Percentiles rank a stretch among this genome's conserved stretches.
These are phyloP conservation scores for Nephotettix cincticeps DNA, from an alignment of 1,140 invertebrate species.

Conservation along the genomic window DNA sequence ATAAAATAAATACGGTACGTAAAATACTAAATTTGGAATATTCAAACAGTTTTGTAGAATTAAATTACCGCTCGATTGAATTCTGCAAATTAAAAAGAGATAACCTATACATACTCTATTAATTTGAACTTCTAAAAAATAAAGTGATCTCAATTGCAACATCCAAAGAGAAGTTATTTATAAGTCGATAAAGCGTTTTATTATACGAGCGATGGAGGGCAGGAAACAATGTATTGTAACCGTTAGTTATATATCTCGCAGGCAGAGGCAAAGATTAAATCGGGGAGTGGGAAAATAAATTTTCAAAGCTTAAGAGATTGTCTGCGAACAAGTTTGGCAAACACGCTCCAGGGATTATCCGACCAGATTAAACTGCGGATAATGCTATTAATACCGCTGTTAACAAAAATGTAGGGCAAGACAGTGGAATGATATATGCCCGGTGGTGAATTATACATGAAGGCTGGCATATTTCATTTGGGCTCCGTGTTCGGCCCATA, in stretches of 20 bases:
- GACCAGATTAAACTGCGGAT: neutral
- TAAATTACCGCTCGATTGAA: too few species aligned
- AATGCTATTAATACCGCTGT: constrained; percentile 13
- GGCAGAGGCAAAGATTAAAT: constrained; percentile 7
- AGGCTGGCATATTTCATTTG: constrained; percentile 30
- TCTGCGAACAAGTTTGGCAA: constrained; percentile 14
- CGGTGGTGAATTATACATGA: constrained; percentile 26
- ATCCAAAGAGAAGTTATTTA: too few species aligned
- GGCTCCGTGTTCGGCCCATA: constrained; percentile 12
- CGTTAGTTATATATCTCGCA: neutral
- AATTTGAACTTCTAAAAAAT: too few species aligned
- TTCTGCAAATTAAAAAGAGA: too few species aligned
- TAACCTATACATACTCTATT: too few species aligned
- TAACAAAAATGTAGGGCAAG: constrained; percentile 25
- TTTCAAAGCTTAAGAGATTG: constrained; percentile 4
- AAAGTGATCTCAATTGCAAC: too few species aligned
- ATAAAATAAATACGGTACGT: too few species aligned
- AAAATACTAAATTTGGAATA: too few species aligned
- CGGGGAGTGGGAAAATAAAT: constrained; percentile 14
- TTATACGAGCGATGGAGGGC: neutral
- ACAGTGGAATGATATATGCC: constrained; percentile 23
- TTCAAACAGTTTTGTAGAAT: too few species aligned
- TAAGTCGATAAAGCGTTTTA: constrained; percentile 10
- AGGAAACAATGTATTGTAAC: neutral
- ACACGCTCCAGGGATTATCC: constrained; percentile 1